Conservation (phyloP, 2,888 invertebrate genomes). For the Nymphalis urticae region DNA sequence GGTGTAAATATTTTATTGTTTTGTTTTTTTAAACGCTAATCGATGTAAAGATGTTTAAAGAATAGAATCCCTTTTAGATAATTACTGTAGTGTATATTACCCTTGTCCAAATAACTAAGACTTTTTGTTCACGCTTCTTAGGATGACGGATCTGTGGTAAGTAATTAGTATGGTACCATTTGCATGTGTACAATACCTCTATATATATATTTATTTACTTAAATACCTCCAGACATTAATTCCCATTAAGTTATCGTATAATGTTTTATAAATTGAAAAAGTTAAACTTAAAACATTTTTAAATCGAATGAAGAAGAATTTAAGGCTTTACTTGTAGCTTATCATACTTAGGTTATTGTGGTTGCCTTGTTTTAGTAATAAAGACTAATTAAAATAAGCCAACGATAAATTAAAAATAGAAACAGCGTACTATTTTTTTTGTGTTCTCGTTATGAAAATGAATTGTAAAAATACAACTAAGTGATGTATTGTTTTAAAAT, state of each 20-base stretch:
- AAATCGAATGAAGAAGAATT: neutral
- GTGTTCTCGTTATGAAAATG: neutral
- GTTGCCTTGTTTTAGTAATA: neutral
- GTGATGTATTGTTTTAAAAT: neutral
- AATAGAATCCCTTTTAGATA: neutral
- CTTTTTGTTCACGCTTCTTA: constrained; percentile 71
- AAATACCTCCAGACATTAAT: no score
- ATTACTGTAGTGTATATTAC: constrained; percentile 34
- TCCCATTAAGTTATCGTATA: no score
- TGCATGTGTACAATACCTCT: neutral
- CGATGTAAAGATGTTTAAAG: no score
- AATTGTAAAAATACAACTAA: no score
- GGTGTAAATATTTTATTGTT: no score
- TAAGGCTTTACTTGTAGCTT: neutral
- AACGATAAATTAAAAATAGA: neutral
- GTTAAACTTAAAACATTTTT: neutral
- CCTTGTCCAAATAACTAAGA: constrained; percentile 55
- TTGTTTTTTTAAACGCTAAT: no score
- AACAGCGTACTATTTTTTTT: no score
- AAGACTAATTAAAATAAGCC: neutral
- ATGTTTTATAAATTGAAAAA: no score
- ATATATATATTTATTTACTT: neutral
- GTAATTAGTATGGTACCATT: constrained; percentile 44
- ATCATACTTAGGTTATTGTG: neutral
- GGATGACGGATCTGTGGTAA: constrained; percentile 81